Evolutionary conservation across 2,888 invertebrate species (phyloP).

Genomic region (Diploptera punctata): DNA sequence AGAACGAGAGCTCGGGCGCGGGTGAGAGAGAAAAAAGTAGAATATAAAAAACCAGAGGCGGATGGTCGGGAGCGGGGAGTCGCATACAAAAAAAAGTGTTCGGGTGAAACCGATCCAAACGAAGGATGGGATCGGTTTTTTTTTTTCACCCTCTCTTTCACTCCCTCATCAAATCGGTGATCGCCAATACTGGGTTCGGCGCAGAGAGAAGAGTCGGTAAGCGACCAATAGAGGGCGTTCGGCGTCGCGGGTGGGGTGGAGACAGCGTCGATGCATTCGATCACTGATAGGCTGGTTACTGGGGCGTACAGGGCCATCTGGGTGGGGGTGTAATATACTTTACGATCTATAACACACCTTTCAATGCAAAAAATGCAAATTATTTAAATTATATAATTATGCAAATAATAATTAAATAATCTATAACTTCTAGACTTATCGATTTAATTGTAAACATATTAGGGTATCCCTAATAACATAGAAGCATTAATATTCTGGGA

Average conservation of each 20-base stretch:
- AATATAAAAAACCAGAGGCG: constrained; percentile 24
- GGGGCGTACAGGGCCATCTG: constrained; percentile 20
- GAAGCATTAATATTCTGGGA: too few relatives aligned
- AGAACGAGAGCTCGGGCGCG: constrained; percentile 1
- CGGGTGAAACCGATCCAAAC: constrained; percentile 19
- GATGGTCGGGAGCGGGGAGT: constrained; percentile 13
- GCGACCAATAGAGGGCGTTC: constrained; percentile 33
- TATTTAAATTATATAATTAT: too few relatives aligned
- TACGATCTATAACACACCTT: constrained; percentile 12
- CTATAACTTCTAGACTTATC: too few relatives aligned
- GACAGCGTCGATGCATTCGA: constrained; percentile 38
- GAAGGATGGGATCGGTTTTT: constrained; percentile 23
- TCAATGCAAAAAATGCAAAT: constrained; percentile 4
- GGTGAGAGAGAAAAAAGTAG: constrained; percentile 23
- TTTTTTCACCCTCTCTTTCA: constrained; percentile 25
- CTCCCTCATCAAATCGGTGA: constrained; percentile 39
- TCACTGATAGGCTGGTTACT: constrained; percentile 40
- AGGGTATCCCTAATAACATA: too few relatives aligned
- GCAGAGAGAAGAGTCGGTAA: constrained; percentile 20
- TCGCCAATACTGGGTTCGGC: constrained; percentile 42
- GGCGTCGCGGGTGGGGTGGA: constrained; percentile 29
- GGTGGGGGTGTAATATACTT: constrained; percentile 19
- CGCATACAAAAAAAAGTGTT: constrained; percentile 17
- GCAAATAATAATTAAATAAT: too few relatives aligned
- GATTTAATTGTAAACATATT: too few relatives aligned